Evolutionary conservation across 2,888 invertebrate genomes (phyloP).

Genomic region (Drosophila colorata): DNA sequence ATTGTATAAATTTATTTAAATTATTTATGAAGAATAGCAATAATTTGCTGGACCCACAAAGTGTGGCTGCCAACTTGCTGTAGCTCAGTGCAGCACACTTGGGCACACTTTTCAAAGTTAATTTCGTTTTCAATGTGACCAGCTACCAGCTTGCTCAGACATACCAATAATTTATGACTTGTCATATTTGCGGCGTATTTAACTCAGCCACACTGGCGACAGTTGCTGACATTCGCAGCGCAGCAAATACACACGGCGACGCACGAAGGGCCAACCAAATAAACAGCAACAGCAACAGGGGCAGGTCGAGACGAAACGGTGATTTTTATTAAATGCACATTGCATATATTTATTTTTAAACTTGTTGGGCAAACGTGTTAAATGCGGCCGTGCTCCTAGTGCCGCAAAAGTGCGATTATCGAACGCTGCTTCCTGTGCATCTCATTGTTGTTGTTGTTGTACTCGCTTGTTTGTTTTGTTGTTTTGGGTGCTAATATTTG

Average conservation of each 20-base stretch:
- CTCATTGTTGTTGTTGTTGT: constrained; percentile 22
- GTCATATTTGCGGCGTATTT: constrained; percentile 3
- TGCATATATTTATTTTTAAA: constrained; percentile 64
- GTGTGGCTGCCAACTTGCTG: constrained; percentile 13
- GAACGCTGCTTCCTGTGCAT: constrained; percentile 33
- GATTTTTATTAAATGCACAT: constrained; percentile 57
- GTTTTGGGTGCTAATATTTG: constrained; percentile 66
- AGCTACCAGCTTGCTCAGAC: not conserved
- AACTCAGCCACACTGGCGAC: constrained; percentile 44
- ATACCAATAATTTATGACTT: not conserved
- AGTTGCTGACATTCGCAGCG: constrained; percentile 64
- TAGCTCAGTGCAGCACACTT: not conserved
- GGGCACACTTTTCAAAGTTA: constrained; percentile 2
- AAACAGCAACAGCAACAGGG: constrained; percentile 54
- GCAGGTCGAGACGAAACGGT: constrained; percentile 33
- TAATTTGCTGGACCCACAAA: no score
- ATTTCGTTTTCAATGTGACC: constrained; percentile 22
- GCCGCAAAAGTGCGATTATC: constrained; percentile 59
- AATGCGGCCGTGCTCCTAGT: constrained; percentile 34
- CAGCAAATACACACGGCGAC: constrained; percentile 58
- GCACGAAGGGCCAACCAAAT: constrained; percentile 46
- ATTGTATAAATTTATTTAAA: no score
- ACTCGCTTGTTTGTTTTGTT: constrained; percentile 33
- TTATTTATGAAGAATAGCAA: no score
- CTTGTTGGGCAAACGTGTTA: constrained; percentile 53